phyloP scores from a whole-genome alignment of 23 tunicate genomes.

The Trididemnum nubilum region DNA sequence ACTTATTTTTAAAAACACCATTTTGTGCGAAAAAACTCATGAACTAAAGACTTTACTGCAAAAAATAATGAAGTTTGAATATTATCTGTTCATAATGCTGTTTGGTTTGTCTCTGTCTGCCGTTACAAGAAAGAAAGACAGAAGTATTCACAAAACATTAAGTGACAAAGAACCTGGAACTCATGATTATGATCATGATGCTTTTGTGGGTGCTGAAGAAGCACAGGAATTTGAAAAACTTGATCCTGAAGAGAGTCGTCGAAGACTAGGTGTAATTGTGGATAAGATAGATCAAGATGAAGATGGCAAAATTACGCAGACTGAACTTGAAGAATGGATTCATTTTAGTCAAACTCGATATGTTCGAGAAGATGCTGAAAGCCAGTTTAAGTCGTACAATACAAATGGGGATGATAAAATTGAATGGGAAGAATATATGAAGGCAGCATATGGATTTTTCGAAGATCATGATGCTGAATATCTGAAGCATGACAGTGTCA shows the following conservation, averaged over 20 bases:
- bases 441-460: constrained; percentile 85
- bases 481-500: constrained; percentile 39
- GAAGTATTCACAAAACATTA: constrained; percentile 59
- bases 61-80: no score
- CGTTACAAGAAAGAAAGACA: constrained; percentile 66
- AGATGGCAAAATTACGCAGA: constrained; percentile 69
- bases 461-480: constrained; percentile 32
- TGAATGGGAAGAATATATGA: constrained; percentile 92
- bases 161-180: constrained; percentile 88
- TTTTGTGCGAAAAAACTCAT: no score
- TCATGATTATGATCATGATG: constrained; percentile 86
- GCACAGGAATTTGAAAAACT: constrained; percentile 65
- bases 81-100: no score
- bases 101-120: constrained; percentile 4
- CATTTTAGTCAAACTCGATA: constrained; percentile 72
- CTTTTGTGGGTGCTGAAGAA: constrained; percentile 80
- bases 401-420: constrained; percentile 67
- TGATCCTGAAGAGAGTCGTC: constrained; percentile 65
- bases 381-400: constrained; percentile 68
- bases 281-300: constrained; percentile 84
- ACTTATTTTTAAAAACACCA: no score
- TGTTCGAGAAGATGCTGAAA: constrained; percentile 71
- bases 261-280: constrained; percentile 66
- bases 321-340: constrained; percentile 86
- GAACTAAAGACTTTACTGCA: no score